Evolutionary conservation across 2,797 vertebrate species (phyloP), one percentile per base, ranked within the genome.

Genomic region (Periophthalmus magnuspinnatus): DNA sequence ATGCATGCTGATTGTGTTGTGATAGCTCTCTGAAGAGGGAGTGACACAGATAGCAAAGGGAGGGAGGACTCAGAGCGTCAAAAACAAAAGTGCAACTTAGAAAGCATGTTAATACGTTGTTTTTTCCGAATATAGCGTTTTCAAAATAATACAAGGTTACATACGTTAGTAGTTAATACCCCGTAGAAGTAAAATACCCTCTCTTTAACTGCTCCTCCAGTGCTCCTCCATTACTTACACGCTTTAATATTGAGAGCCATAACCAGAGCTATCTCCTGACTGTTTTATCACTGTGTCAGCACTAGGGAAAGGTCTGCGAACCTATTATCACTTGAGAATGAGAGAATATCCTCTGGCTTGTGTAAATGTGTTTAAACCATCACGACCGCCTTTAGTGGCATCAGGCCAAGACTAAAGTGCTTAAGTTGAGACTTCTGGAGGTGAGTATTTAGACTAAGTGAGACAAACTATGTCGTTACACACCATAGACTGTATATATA

Each of bases 361-460:
- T 45, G 33, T 67, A 67, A 67, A 55, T 56, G 65, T 48, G 28
- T 64, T 64, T 32, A 64, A 63, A 64, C 41, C 21, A 32, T 64
- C 62, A 32, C 13, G 3, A 28, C 14, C 3, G 24, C 41, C 62
- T 47, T 28, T 7, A 48, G 22, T 48, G 62, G 62, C 62, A 47
- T 17, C 22, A 47, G 41, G 41, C 62, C 62, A 32, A 48, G 62
- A 22, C 22, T 64, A 48, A 32, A 64, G 60, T 22, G 60, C 60
- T 62, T 41, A 13, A 45, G 36, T 21, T 4, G n/a, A 24, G 34
- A 24, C 22, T 28, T 64, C 62, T 64, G 6, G 41, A 47, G 62
- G 36, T 41, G 59, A 14, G 13, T 14, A 17, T 47, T 48, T 64
- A 11, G 6, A 28, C 38, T 63, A 63, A 47, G 38, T 64, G 41